These are phyloP conservation scores for Heliconius hewitsoni DNA, from an alignment of 1,140 invertebrate genomes.

Conservation along the genomic window DNA sequence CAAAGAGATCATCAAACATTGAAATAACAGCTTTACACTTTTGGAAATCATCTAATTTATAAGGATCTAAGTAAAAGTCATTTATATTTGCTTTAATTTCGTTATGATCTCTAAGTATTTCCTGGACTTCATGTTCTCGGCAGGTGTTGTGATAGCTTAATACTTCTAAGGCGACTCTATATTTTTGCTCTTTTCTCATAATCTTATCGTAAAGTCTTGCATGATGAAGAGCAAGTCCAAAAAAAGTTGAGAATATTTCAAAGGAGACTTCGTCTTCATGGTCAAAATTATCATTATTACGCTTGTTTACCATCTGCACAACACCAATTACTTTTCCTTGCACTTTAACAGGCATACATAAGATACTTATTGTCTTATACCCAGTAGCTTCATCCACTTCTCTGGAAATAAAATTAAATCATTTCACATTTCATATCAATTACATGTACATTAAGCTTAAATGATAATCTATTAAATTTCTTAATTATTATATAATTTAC, in stretches of 20 bases:
- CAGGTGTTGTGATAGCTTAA: conserved; percentile 92
- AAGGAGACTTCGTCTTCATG: conserved; percentile 91
- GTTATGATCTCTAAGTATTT: conserved; percentile 53
- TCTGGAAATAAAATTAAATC: conserved; percentile 54
- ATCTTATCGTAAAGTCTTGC: conserved; percentile 94
- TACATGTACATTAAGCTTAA: not conserved
- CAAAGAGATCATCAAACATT: conserved; percentile 91
- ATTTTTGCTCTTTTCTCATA: conserved; percentile 91
- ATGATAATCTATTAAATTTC: not conserved
- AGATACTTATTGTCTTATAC: conserved; percentile 88
- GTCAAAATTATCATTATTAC: conserved; percentile 84
- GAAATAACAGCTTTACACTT: conserved; percentile 87
- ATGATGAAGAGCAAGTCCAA: conserved; percentile 91
- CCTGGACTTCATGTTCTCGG: conserved; percentile 85
- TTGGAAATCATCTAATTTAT: conserved; percentile 84
- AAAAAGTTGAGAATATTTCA: conserved; percentile 92
- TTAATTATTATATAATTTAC: conserved; percentile 41
- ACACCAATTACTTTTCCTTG: conserved; percentile 89
- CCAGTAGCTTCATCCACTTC: conserved; percentile 89
- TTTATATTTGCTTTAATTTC: conserved; percentile 68
- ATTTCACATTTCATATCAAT: too few species aligned
- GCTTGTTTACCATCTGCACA: conserved; percentile 94
- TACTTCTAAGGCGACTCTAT: conserved; percentile 90
- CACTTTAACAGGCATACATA: conserved; percentile 94
- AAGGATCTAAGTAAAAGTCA: conserved; percentile 88